Conservation (phyloP, 2,797 vertebrate genomes). For the Heliangelus exortis region DNA sequence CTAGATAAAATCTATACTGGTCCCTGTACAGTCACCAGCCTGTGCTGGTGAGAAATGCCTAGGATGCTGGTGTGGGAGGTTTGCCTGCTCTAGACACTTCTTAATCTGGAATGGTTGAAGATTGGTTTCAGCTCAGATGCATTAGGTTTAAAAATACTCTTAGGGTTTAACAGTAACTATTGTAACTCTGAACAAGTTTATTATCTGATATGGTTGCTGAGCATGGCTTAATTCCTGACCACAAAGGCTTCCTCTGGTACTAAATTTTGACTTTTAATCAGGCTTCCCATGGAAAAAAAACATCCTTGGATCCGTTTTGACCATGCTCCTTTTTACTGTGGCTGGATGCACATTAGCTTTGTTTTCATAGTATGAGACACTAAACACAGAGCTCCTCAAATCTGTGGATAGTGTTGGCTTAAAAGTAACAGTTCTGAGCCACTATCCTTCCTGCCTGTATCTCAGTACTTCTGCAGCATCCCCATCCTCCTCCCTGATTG, state of each 20-base stretch:
- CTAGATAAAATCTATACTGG: neutral
- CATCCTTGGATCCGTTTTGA: conserved; percentile 9
- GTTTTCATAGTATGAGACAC: neutral
- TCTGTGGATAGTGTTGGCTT: neutral
- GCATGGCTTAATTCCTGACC: conserved; percentile 22
- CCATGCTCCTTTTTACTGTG: neutral
- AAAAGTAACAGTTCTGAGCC: neutral
- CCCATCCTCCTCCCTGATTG: neutral
- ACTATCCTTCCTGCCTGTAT: neutral
- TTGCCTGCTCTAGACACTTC: neutral
- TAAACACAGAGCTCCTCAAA: neutral
- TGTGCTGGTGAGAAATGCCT: neutral
- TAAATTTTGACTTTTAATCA: neutral
- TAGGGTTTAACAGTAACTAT: conserved; percentile 13
- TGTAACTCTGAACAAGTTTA: conserved; percentile 23
- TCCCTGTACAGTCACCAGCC: neutral
- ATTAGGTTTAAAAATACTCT: conserved; percentile 2
- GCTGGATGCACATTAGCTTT: neutral
- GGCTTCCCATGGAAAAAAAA: neutral
- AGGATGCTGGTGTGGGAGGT: neutral
- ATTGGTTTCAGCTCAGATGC: neutral
- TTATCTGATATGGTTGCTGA: conserved; percentile 22
- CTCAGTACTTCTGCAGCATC: neutral
- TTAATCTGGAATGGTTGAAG: neutral
- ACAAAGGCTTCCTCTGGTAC: conserved; percentile 26